These are phyloP conservation scores for Champsocephalus esox DNA, from an alignment of 2,797 vertebrate species.

Conservation along the genomic window DNA sequence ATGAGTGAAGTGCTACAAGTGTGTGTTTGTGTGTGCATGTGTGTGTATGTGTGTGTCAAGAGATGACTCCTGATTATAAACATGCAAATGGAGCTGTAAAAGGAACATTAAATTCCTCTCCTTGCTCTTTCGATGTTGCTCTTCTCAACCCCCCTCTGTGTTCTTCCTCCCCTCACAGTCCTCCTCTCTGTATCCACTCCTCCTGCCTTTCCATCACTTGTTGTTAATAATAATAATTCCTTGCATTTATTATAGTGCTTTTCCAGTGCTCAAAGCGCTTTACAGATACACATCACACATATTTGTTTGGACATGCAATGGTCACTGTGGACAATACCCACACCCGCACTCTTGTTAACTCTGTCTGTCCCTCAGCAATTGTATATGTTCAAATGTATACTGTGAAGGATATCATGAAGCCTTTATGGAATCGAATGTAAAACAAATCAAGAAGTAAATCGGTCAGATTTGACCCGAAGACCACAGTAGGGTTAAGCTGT, in stretches of 20 bases:
- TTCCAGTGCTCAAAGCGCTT: too few relatives aligned
- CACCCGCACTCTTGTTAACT: neutral
- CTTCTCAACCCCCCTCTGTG: conserved; percentile 4
- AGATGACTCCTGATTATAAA: conserved; percentile 68
- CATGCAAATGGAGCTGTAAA: conserved; percentile 74
- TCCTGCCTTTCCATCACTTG: conserved; percentile 17
- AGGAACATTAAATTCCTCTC: conserved; percentile 58
- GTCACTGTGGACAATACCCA: too few relatives aligned
- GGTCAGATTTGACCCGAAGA: too few relatives aligned
- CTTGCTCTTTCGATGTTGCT: conserved; percentile 64
- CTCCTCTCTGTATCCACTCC: neutral
- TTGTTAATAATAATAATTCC: neutral
- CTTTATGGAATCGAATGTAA: too few relatives aligned
- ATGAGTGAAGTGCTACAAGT: conserved; percentile 42
- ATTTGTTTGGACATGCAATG: too few relatives aligned
- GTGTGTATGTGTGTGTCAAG: neutral
- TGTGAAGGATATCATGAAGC: too few relatives aligned
- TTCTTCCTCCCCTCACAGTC: neutral
- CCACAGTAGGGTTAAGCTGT: too few relatives aligned
- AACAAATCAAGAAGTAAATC: too few relatives aligned
- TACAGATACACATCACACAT: too few relatives aligned
- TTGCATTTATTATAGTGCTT: too few relatives aligned
- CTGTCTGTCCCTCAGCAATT: neutral
- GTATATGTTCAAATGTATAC: too few relatives aligned
- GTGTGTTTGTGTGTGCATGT: conserved; percentile 1